Conservation (phyloP, 2,888 invertebrate species). For the Congeria kusceri region DNA sequence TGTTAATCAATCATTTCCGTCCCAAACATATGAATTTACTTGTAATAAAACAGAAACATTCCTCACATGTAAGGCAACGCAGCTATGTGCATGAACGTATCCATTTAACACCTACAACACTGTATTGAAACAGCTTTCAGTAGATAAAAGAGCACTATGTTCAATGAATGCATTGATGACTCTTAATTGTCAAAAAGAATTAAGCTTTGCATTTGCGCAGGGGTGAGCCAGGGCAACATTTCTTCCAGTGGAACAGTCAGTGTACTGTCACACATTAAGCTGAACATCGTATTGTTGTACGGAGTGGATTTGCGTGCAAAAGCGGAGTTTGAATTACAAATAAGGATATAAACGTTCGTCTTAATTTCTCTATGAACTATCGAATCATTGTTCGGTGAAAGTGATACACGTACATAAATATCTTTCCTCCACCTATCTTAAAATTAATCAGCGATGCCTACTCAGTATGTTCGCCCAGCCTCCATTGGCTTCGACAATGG, state of each 20-base stretch:
- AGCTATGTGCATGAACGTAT: too few species aligned
- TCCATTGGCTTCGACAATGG: conserved; percentile 14
- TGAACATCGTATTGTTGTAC: conserved; percentile 49
- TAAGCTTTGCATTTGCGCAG: conserved; percentile 4
- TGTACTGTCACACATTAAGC: conserved; percentile 34
- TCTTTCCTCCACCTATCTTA: conserved; percentile 40
- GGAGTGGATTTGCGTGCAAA: conserved; percentile 46
- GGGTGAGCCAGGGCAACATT: conserved; percentile 42
- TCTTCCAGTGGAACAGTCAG: conserved; percentile 42
- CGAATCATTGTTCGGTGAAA: conserved; percentile 30
- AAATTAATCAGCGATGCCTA: conserved; percentile 49
- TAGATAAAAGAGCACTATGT: too few species aligned
- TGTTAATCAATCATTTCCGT: too few species aligned
- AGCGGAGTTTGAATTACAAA: conserved; percentile 44
- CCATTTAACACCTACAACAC: too few species aligned
- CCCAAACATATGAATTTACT: too few species aligned
- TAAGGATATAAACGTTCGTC: conserved; percentile 40
- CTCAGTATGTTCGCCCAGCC: conserved; percentile 10
- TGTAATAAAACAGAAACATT: too few species aligned
- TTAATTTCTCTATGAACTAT: conserved; percentile 44
- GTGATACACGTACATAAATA: conserved; percentile 34
- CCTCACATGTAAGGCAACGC: too few species aligned
- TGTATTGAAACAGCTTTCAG: too few species aligned
- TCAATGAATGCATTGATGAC: background rate
- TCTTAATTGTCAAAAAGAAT: background rate